Evolutionary conservation across 1,140 invertebrate genomes (phyloP), one percentile per base, ranked within the genome.

Genomic region (Drosophila albomicans): DNA sequence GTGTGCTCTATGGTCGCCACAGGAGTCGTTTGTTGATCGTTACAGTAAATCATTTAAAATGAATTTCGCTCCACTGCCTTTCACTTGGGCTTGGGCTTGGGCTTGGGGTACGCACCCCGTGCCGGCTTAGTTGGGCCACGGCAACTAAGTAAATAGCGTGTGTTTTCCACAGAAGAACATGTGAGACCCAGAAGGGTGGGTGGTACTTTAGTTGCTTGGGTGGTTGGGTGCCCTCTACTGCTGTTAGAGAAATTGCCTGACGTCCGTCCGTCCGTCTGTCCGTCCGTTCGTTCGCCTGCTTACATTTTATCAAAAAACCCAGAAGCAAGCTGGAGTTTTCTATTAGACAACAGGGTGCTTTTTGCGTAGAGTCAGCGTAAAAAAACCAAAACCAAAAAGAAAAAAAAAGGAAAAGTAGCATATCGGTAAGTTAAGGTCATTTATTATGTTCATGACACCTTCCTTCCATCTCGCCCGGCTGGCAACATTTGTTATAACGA

Each of bases 31-130:
- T 79, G 81, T 84, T 88, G 85, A 88, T 88, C 85, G 81, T 88
- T 89, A 89, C 78, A 88, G 85, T 88, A 88, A 89, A 88, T 88
- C 85, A 88, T 88, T 81, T 69, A 71, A 89, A 88, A 88, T 84
- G 85, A 89, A 84, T 85, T 88, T 89, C 85, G 70, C 80, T 81
- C 68, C 59, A 64, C 63, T 74, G 71, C 57, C 57, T 35, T 59
- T 75, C 67, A 64, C 75, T 72, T 67, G 20, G 20, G 20, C 16
- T 20, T 20, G 16, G 16, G 16, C 16, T 16, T 16, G 16, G 16
- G 16, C 20, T 25, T 25, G 64, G 51, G 51, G 20, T 32, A 32
- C 38, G 57, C 64, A 70, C 59, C 63, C 69, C 56, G 58, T 11
- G 32, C 54, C 15, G 35, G 35, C 35, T 57, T 41, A 41, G 38